Evolutionary conservation across 2,797 vertebrate species (phyloP).

Genomic region (Eupleurogrammus muticus): DNA sequence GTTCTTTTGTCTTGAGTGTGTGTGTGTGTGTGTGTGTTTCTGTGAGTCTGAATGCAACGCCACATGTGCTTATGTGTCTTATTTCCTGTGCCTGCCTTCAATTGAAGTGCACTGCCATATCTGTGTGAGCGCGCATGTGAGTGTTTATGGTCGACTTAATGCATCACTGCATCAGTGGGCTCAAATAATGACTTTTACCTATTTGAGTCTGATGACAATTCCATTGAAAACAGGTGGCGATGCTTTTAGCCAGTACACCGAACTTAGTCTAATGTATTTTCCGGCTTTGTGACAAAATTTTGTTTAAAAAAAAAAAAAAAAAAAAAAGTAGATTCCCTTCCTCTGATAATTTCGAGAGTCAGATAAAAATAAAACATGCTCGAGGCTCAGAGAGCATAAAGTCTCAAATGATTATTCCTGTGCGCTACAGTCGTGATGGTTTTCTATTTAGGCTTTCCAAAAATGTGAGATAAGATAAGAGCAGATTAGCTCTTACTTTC

Average conservation of each 20-base stretch:
- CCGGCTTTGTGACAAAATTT: constrained; percentile 40
- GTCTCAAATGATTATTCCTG: constrained; percentile 21
- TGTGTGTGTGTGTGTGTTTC: constrained; percentile 6
- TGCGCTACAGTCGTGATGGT: constrained; percentile 1
- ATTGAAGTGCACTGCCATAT: constrained; percentile 12
- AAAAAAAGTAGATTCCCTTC: constrained; percentile 21
- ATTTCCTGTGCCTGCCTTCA: constrained; percentile 10
- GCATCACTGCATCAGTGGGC: constrained; percentile 3
- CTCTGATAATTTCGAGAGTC: constrained; percentile 18
- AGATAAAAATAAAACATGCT: constrained; percentile 31
- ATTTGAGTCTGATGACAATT: constrained; percentile 21
- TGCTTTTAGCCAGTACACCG: constrained; percentile 12
- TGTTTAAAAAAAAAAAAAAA: not conserved
- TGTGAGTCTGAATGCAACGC: not conserved
- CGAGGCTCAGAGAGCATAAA: constrained; percentile 4
- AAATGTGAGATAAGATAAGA: constrained; percentile 8
- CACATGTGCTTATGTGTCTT: constrained; percentile 19
- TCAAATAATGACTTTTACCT: constrained; percentile 32
- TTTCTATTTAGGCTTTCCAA: not conserved
- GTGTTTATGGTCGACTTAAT: constrained; percentile 46
- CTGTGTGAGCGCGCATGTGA: constrained; percentile 1
- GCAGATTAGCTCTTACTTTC: too few species aligned
- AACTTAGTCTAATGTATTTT: constrained; percentile 41
- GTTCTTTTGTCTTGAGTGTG: constrained; percentile 7
- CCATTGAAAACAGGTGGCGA: constrained; percentile 51